Percentiles rank a stretch among this genome's conserved stretches.
These are phyloP conservation scores for Spatulosminthurus flaviceps DNA, from an alignment of 2,888 invertebrate species.

Conservation along the genomic window DNA sequence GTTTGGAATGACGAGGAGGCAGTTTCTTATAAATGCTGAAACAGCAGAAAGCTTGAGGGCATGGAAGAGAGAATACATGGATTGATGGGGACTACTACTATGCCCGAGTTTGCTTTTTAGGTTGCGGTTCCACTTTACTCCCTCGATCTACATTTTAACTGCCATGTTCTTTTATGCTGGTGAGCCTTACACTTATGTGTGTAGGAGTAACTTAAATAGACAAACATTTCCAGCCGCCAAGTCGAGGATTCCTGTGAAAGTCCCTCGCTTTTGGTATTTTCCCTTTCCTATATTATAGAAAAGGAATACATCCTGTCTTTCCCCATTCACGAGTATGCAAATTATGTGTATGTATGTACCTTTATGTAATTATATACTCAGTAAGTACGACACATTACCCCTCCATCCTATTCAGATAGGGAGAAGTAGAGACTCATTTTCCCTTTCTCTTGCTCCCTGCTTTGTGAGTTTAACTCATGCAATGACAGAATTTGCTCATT, in stretches of 20 bases:
- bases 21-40: slow-evolving; percentile 19
- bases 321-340: no score
- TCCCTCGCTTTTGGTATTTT: no score
- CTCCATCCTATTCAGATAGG: no score
- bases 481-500: slow-evolving; percentile 19
- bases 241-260: neutral
- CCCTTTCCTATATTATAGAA: no score
- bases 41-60: slow-evolving; percentile 38
- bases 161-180: neutral
- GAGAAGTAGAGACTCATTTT: slow-evolving; percentile 1
- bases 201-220: slow-evolving; percentile 1
- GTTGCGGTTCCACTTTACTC: neutral
- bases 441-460: slow-evolving; percentile 8
- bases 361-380: no score
- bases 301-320: no score
- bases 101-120: slow-evolving; percentile 1
- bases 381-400: neutral
- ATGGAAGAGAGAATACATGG: slow-evolving; percentile 40
- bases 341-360: no score
- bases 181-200: neutral
- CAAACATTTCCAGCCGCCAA: neutral
- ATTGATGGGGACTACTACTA: slow-evolving; percentile 45
- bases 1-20: no score
- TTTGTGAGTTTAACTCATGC: neutral
- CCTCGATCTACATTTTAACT: neutral